Conservation (phyloP, 2,888 invertebrate species). For the Petrolisthes manimaculis region DNA sequence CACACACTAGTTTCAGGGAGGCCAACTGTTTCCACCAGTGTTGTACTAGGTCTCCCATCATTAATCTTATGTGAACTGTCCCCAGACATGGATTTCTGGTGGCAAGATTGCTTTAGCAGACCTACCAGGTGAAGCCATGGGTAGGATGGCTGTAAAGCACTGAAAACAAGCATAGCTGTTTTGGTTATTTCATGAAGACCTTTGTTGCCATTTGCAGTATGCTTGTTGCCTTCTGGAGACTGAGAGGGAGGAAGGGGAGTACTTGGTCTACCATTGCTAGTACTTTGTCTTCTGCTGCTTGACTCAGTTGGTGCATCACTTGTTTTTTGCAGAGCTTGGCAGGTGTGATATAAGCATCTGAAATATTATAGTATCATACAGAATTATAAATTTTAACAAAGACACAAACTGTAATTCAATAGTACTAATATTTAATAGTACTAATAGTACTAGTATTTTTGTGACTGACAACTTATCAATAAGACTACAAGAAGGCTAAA, state of each 20-base stretch:
- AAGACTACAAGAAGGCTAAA: no score
- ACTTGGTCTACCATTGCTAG: slow-evolving; percentile 26
- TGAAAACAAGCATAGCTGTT: slow-evolving; percentile 86
- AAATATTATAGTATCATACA: slow-evolving; percentile 14
- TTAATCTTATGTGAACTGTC: not conserved
- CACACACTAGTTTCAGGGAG: slow-evolving; percentile 38
- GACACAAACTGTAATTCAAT: not conserved
- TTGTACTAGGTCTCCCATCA: not conserved
- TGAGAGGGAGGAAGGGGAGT: slow-evolving; percentile 21
- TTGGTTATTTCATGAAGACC: slow-evolving; percentile 80
- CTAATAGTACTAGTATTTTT: not conserved
- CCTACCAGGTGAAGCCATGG: slow-evolving; percentile 77
- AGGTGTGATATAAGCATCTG: slow-evolving; percentile 65
- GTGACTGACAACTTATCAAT: no score
- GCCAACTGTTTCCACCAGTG: slow-evolving; percentile 50
- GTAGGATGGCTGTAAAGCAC: slow-evolving; percentile 85
- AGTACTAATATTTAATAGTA: not conserved
- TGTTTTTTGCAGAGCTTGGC: slow-evolving; percentile 46
- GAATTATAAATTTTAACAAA: not conserved
- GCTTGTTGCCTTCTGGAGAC: slow-evolving; percentile 36
- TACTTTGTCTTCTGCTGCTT: slow-evolving; percentile 49
- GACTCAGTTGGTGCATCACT: slow-evolving; percentile 29
- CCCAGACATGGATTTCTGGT: not conserved
- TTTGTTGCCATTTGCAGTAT: slow-evolving; percentile 39
- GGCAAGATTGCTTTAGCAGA: slow-evolving; percentile 47